A percentile compares a stretch with the other conserved stretches of the same genome.
phyloP scores from a whole-genome alignment of 2,113 vertebrate species.

The Melanerpes aurifrons region DNA sequence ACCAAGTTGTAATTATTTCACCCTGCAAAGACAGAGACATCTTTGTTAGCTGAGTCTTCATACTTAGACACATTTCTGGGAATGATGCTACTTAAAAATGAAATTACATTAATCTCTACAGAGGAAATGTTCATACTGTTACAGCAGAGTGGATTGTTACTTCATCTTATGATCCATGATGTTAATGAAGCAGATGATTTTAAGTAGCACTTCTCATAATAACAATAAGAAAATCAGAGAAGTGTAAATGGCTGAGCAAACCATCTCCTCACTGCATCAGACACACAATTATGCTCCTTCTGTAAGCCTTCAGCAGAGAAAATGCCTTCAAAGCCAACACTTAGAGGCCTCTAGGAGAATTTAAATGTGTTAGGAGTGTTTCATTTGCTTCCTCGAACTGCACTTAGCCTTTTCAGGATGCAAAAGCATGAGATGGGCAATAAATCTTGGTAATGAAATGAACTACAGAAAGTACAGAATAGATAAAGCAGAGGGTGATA shows the following conservation, averaged over 20 bases:
- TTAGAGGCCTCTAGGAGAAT: background rate
- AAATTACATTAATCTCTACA: background rate
- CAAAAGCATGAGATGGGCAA: background rate
- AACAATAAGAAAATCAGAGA: background rate
- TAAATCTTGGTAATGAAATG: slow-evolving; percentile 1
- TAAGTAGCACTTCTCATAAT: background rate
- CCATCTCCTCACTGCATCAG: background rate
- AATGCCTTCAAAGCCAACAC: background rate
- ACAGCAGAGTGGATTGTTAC: background rate
- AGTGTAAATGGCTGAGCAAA: background rate
- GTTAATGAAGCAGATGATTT: background rate
- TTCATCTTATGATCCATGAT: background rate
- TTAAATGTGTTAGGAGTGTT: background rate
- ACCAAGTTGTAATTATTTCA: background rate
- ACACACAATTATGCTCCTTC: background rate
- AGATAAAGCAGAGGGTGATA: background rate
- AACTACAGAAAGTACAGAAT: background rate
- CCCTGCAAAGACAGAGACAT: background rate
- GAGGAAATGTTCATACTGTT: background rate
- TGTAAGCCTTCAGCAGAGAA: background rate
- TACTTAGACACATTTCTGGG: background rate
- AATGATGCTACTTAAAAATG: background rate
- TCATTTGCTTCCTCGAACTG: background rate
- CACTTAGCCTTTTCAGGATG: background rate
- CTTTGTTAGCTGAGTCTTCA: background rate